Evolutionary conservation across 2,113 vertebrate species (phyloP).

Genomic region (Pelobates fuscus): DNA sequence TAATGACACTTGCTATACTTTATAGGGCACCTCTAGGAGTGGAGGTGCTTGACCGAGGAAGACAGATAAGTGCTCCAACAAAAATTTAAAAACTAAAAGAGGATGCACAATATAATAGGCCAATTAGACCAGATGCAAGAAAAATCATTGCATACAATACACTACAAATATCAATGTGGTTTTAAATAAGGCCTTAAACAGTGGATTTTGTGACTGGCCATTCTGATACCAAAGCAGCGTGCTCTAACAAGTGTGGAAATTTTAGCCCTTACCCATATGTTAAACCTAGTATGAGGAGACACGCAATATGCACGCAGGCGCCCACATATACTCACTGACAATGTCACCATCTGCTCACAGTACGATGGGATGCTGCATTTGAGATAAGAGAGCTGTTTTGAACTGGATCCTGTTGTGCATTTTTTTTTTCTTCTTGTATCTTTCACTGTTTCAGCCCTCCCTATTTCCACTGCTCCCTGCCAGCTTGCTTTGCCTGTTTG

Average conservation of each 20-base stretch:
- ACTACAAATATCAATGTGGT: too few relatives aligned
- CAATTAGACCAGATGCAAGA: too few relatives aligned
- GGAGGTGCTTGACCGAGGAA: too few relatives aligned
- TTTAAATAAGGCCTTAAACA: too few relatives aligned
- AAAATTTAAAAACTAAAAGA: too few relatives aligned
- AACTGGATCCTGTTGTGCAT: constrained; percentile 36
- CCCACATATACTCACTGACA: constrained; percentile 34
- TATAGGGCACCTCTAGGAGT: too few relatives aligned
- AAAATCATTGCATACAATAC: too few relatives aligned
- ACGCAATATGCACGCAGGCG: constrained; percentile 29
- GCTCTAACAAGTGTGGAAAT: not conserved
- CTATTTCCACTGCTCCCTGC: constrained; percentile 19
- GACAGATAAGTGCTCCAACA: too few relatives aligned
- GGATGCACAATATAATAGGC: too few relatives aligned
- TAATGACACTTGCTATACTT: too few relatives aligned
- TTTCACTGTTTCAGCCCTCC: constrained; percentile 23
- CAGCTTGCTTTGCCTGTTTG: constrained; percentile 37
- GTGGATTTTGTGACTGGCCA: too few relatives aligned
- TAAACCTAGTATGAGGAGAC: constrained; percentile 29
- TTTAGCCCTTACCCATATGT: constrained; percentile 32
- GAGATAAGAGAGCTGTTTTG: constrained; percentile 42
- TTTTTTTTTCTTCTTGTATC: constrained; percentile 1
- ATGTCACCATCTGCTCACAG: constrained; percentile 44
- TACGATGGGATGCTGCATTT: constrained; percentile 34
- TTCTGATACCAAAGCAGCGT: not conserved